Base-by-base conservation (phyloP, 2,888 invertebrate species). In the Macroteleia sp. region DNA sequence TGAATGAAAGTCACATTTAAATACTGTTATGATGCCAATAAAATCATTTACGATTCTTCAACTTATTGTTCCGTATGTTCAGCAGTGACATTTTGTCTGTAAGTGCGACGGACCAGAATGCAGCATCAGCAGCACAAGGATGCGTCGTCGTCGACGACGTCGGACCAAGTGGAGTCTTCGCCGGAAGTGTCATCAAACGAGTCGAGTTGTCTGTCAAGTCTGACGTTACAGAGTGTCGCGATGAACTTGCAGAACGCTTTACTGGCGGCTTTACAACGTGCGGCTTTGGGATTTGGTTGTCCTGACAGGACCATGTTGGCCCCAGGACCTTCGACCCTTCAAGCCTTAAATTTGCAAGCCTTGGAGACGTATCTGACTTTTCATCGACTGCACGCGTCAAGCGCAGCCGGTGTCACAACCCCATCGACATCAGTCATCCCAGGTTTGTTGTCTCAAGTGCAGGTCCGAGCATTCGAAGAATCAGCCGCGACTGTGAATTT, bases 321-420 rank as follows among this genome's bases (percentile, higher is more conserved):
- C 5, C 95, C 95, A 0, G 96, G 96, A 84, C 96, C 96, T 1
- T 96, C 96, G 3, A 96, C 96, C 6, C 96, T 96, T 32, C 96
- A 96, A 32, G 97, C 97, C 0, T 92, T 97, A 16, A 96, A 96
- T 90, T 93, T 97, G 30, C 97, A 97, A 92, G 97, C 97, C 22
- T 92, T 97, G 76, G 97, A 97, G 93, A 96, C 96, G 42, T 97
- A 97, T 92, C 93, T 97, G 90, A 73, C 96, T 50, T 92, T 97
- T 78, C 97, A 97, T 92, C 94, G 96, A 81, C 93, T 97, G 57
- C 95, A 96, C 50, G 93, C 94, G 19, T 94, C 94, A 56, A 94
- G 94, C n/a, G 92, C 94, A n/a, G 92, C 93, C 54, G 92, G 89
- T 73, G 85, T 90, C 77, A 86, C 92, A 14, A 80, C 74, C 89